These are phyloP conservation scores for Gymnobelideus leadbeateri DNA, from an alignment of 2,113 vertebrate genomes.

Conservation along the genomic window DNA sequence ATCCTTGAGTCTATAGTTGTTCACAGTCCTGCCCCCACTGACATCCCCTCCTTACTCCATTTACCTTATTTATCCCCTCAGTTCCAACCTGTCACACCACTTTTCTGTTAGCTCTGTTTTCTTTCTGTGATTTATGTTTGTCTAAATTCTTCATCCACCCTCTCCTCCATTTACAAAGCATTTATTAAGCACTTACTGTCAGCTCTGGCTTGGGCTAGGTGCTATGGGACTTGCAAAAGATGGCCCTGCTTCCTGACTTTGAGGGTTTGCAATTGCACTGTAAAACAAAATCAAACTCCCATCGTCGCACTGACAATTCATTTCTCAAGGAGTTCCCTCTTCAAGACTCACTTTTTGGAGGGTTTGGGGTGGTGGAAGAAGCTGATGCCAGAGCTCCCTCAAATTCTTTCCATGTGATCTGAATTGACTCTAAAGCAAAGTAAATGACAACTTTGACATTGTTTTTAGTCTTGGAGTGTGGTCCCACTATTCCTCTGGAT, in stretches of 20 bases:
- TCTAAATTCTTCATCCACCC: slow-evolving; percentile 37
- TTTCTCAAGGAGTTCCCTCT: slow-evolving; percentile 19
- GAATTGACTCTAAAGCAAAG: slow-evolving; percentile 16
- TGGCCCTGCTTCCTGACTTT: background rate
- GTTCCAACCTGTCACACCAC: background rate
- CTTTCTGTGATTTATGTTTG: slow-evolving; percentile 13
- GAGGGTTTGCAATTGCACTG: background rate
- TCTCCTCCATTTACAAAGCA: slow-evolving; percentile 35
- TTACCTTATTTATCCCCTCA: background rate
- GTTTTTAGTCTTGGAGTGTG: slow-evolving; percentile 17
- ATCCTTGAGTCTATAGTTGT: background rate
- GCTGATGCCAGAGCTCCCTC: background rate
- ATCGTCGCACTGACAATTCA: background rate
- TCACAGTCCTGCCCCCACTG: background rate
- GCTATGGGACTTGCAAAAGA: background rate
- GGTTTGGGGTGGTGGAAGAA: background rate
- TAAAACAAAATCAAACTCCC: background rate
- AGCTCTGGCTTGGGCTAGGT: slow-evolving; percentile 11
- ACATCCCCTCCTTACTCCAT: background rate
- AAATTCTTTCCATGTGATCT: slow-evolving; percentile 19
- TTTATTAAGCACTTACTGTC: slow-evolving; percentile 45
- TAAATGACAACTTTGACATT: slow-evolving; percentile 48
- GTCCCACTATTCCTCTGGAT: slow-evolving; percentile 5
- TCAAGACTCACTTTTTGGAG: background rate
- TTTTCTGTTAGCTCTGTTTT: background rate